Percentiles rank a stretch among this genome's conserved stretches.
Conservation (phyloP, 1,140 invertebrate genomes). For the Phymorhynchus buccinoides region DNA sequence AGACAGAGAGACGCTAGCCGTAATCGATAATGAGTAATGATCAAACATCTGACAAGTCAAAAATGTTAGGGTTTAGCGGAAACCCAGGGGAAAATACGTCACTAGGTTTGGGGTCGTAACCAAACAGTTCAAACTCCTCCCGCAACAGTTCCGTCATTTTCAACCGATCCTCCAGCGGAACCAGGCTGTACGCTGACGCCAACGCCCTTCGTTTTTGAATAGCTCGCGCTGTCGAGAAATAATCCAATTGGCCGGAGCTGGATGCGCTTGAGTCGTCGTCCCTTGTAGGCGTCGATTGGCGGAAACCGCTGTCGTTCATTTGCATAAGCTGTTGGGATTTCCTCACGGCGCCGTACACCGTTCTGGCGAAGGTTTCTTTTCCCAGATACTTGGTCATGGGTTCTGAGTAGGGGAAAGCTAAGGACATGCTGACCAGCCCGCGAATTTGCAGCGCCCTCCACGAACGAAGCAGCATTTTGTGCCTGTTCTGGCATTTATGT, state of each 20-base stretch:
- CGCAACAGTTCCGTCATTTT: not conserved
- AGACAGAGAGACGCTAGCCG: not conserved
- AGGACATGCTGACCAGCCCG: not conserved
- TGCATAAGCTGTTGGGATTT: not conserved
- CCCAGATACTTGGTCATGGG: not conserved
- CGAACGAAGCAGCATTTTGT: not conserved
- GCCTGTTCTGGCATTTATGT: not conserved
- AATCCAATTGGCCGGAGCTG: not conserved
- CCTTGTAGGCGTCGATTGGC: not conserved
- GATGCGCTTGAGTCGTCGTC: not conserved
- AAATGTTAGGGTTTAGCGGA: not conserved
- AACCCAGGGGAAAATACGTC: not conserved
- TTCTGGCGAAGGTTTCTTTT: not conserved
- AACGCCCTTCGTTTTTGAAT: not conserved
- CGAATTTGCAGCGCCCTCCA: constrained; percentile 13
- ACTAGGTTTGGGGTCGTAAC: constrained; percentile 1
- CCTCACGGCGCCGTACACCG: not conserved
- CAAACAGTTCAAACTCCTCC: constrained; percentile 31
- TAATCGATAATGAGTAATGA: not conserved
- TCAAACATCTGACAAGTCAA: not conserved
- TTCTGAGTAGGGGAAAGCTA: not conserved
- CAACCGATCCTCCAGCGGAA: not conserved
- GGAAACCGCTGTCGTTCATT: not conserved
- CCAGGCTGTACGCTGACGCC: constrained; percentile 19
- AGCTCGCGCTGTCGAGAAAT: not conserved